Percentiles rank a stretch among this genome's conserved stretches.
phyloP scores from a whole-genome alignment of 2,888 invertebrate species.

The Yponomeuta sedellus region DNA sequence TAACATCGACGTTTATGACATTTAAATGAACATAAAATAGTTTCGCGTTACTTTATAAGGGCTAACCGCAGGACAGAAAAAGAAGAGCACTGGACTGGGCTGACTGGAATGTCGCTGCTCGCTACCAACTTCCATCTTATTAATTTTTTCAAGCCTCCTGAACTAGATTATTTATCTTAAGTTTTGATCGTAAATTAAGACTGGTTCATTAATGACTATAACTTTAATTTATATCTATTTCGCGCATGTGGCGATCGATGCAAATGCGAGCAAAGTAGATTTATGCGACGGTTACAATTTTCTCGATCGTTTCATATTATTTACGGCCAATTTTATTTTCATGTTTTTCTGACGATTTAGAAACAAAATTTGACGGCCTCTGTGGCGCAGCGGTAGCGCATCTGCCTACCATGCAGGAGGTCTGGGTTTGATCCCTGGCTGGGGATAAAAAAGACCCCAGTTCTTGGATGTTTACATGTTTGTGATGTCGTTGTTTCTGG shows the following conservation, averaged over 20 bases:
- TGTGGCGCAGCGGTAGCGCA: no score
- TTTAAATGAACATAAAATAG: slow-evolving; percentile 10
- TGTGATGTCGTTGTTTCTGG: no score
- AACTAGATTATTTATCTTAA: slow-evolving; percentile 52
- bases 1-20: slow-evolving; percentile 13
- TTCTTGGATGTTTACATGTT: no score
- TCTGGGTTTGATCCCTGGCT: no score
- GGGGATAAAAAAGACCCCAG: no score
- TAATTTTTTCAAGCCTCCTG: slow-evolving; percentile 47
- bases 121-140: slow-evolving; percentile 38
- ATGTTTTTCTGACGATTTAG: neutral
- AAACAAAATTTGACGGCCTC: no score
- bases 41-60: slow-evolving; percentile 4
- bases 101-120: slow-evolving; percentile 39
- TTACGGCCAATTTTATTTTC: no score
- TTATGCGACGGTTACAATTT: slow-evolving; percentile 38
- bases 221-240: slow-evolving; percentile 57
- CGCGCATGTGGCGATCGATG: slow-evolving; percentile 39
- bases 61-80: slow-evolving; percentile 6
- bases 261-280: slow-evolving; percentile 43
- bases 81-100: slow-evolving; percentile 29
- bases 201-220: slow-evolving; percentile 66
- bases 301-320: slow-evolving; percentile 21
- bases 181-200: slow-evolving; percentile 59
- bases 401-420: no score